Evolutionary conservation across 2,113 vertebrate species (phyloP), one percentile per base, ranked within the genome.

Genomic region (Thermophis baileyi): DNA sequence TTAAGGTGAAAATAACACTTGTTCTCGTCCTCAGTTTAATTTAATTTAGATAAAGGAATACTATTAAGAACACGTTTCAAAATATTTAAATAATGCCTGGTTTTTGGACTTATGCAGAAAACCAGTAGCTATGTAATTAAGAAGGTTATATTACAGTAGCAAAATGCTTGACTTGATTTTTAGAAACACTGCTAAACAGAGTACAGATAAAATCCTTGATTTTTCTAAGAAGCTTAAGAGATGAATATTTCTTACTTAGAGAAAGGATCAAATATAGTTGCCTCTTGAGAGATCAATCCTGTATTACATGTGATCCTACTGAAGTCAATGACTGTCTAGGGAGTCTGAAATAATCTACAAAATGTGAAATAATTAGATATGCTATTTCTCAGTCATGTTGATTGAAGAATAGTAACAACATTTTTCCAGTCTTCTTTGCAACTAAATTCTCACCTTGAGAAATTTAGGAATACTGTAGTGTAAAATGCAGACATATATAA

Each of bases 301-400:
- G 54, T 92, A 88, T 63, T 92, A 88, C 86, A 69, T 27, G 3
- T 63, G 55, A 92, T 88, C 55, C 91, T n/a, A 51, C 86, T 51
- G 86, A 88, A 92, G 63, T 50, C 85, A 88, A 69, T 50, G 47
- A 27, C 55, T 69, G 86, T 57, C 91, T n/a, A 91, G 91, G 47
- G 91, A 88, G n/a, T 69, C 47, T 92, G 91, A 88, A 92, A 88
- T 92, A 69, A 88, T 51, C 86, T 88, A 14, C 85, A 69, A 86
- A 88, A 88, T 88, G 12, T 92, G 85, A 92, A 92, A 92, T 57
- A 88, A 92, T 92, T 88, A 92, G 86, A 88, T 51, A 51, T 69
- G 20, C n/a, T 69, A 88, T 92, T 92, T 88, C 63, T 92, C 46
- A 88, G 85, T 88, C 57, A 88, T 92, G 55, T 47, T 69, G 12